Percentiles rank a stretch among this genome's conserved stretches.
Conservation (phyloP, 2,113 vertebrate genomes). For the Passer montanus region DNA sequence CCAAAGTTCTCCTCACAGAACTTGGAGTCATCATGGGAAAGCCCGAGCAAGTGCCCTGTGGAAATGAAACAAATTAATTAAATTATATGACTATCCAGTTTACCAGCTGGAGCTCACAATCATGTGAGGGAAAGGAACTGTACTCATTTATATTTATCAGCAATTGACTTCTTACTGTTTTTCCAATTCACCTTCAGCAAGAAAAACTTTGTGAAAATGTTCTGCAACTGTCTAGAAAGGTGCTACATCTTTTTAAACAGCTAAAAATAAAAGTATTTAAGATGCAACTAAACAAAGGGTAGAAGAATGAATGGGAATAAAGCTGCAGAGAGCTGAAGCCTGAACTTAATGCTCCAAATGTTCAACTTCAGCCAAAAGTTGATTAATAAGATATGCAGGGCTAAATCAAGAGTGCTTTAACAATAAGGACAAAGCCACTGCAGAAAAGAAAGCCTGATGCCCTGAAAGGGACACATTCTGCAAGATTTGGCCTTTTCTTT, state of each 20-base stretch:
- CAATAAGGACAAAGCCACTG: not conserved
- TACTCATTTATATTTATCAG: not conserved
- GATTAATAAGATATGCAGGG: not conserved
- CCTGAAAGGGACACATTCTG: not conserved
- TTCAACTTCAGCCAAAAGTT: not conserved
- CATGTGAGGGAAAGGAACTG: not conserved
- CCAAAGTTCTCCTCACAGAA: slow-evolving; percentile 97
- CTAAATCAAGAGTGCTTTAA: not conserved
- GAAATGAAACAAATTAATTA: not conserved
- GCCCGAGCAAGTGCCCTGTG: slow-evolving; percentile 92
- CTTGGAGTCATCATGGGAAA: slow-evolving; percentile 97
- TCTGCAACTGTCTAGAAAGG: not conserved
- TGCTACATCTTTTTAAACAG: not conserved
- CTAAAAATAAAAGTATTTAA: not conserved
- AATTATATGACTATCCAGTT: not conserved
- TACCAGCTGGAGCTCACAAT: not conserved
- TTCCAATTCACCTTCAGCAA: not conserved
- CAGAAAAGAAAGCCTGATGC: not conserved
- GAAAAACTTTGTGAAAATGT: not conserved
- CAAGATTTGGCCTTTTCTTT: not conserved
- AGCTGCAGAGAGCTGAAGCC: not conserved
- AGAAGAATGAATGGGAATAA: not conserved
- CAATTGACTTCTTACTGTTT: not conserved
- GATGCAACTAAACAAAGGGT: not conserved
- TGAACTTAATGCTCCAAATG: not conserved